Evolutionary conservation across 2,888 invertebrate genomes (phyloP).

Genomic region (Rhodophaea formosa): DNA sequence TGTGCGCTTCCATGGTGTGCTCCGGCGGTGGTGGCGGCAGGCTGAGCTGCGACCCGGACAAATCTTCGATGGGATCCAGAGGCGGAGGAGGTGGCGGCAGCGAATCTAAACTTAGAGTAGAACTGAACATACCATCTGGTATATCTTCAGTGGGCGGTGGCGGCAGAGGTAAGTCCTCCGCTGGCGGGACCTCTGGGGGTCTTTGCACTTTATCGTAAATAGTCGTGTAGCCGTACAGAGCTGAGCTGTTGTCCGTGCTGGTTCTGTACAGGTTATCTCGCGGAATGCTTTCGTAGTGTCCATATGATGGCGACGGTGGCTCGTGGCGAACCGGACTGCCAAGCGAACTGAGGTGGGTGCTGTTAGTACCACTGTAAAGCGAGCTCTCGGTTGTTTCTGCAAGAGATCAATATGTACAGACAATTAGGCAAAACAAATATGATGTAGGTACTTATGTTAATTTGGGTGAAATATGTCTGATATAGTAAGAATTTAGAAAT

Average conservation of each 20-base stretch:
- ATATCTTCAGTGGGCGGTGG: conserved; percentile 85
- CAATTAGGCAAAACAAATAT: too few relatives aligned
- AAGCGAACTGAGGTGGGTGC: conserved; percentile 38
- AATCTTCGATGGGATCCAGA: conserved; percentile 75
- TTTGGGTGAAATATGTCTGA: too few relatives aligned
- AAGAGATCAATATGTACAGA: conserved; percentile 9
- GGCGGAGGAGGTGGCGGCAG: conserved; percentile 91
- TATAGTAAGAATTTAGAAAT: too few relatives aligned
- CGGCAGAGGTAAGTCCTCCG: conserved; percentile 82
- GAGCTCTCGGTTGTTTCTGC: conserved; percentile 52
- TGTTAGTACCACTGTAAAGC: conserved; percentile 43
- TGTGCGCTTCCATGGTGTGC: conserved; percentile 62
- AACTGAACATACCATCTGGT: conserved; percentile 83
- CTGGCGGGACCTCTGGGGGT: conserved; percentile 40
- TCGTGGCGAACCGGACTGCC: conserved; percentile 49
- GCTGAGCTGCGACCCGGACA: conserved; percentile 87
- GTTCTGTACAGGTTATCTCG: conserved; percentile 51
- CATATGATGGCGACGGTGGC: conserved; percentile 52
- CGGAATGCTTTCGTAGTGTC: conserved; percentile 59
- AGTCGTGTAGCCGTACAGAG: conserved; percentile 68
- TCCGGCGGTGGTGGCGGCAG: conserved; percentile 88
- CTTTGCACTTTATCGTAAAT: conserved; percentile 72
- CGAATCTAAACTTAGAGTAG: conserved; percentile 89
- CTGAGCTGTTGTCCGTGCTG: conserved; percentile 55
- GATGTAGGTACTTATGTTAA: too few relatives aligned